Conservation (phyloP, 2,888 invertebrate genomes). For the Chironomus riparius region DNA sequence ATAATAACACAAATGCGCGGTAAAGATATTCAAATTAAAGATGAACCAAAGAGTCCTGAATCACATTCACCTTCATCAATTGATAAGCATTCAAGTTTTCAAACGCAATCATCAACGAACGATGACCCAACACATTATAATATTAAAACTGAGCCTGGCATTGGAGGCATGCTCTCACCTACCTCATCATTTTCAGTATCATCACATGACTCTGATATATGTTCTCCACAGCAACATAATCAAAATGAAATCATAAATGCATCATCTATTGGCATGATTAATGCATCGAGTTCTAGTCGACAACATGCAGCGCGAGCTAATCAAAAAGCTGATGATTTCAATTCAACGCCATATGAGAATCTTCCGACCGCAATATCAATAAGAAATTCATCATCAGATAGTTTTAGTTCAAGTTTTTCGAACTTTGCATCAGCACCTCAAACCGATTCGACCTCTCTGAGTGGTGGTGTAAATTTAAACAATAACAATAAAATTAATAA, state of each 20-base stretch:
- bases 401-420: not conserved
- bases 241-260: not conserved
- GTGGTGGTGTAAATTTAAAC: not conserved
- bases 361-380: constrained; percentile 1
- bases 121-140: not conserved
- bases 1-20: constrained; percentile 34
- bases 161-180: not conserved
- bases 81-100: not conserved
- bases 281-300: not conserved
- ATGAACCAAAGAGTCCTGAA: constrained; percentile 19
- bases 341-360: constrained; percentile 1
- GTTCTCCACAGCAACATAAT: not conserved
- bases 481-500: not conserved
- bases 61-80: not conserved
- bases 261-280: not conserved
- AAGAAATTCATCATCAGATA: not conserved
- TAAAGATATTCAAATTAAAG: not conserved
- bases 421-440: not conserved
- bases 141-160: not conserved
- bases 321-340: not conserved
- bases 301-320: not conserved
- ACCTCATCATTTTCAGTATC: not conserved
- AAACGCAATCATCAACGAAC: not conserved
- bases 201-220: constrained; percentile 9
- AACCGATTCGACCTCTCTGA: not conserved